Base-by-base conservation (phyloP, 2,113 vertebrate genomes). In the Anhinga rufa region DNA sequence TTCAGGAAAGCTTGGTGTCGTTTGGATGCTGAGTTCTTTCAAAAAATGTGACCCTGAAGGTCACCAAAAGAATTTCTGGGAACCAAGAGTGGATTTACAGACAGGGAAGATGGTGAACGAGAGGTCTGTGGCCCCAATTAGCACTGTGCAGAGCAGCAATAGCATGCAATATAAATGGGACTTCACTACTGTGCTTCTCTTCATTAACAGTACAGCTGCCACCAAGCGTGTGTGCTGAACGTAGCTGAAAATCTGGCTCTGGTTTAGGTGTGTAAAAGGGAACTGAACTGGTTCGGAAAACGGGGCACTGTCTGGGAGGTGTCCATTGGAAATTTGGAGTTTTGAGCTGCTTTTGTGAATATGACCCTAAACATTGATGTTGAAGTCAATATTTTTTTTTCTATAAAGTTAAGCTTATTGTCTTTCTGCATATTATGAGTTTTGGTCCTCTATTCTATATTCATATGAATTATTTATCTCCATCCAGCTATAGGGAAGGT, bases 91-190 rank as follows among this genome's bases (percentile, higher is more conserved):
- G 91, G 93, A 96, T 95, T 95, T 95, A 85, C 90, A 95, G 95
- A 87, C 62, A 88, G 78, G 54, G 90, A 93, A 90, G 93, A 93
- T 91, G 78, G 87, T 57, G 95, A 97, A 79, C 93, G 90, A 95
- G 90, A 95, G 92, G 93, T 96, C 96, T 95, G 66, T 86, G 95
- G 93, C 94, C 94, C 85, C 93, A 96, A 70, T 97, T 96, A 97
- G 87, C 93, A 77, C 75, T 88, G 92, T 69, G 92, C 70, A 34
- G 54, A 90, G 62, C 85, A 91, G 87, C 92, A 90, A 85, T 58
- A 76, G 82, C 44, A 46, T 51, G 57, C 46, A 38, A 85, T 3
- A 88, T 82, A 86, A 93, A 86, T 78, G 80, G 57, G 70, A 88
- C 66, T 89, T 85, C 66, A 66, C 62, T 71, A 80, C 94, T 54